Evolutionary conservation across 1,140 invertebrate genomes (phyloP), one percentile per base, ranked within the genome.

Genomic region (Sycophaga agraensis): DNA sequence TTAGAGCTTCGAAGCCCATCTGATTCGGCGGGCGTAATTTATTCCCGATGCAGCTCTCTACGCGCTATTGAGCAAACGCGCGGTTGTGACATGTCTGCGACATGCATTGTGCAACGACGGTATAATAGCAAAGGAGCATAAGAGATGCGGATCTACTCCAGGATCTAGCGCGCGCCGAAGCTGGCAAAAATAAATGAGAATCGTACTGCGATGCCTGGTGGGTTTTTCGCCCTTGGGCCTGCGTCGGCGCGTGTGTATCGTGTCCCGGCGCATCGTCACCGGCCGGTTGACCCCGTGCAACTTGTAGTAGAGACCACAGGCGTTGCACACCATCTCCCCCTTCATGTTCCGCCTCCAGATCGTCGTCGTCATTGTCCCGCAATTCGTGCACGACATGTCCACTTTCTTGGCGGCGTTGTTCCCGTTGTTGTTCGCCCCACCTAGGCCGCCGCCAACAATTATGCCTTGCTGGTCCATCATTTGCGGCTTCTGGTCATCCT

Each of bases 301-400:
- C 81, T 96, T 96, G 79, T 89, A 96, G 79, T 97, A 97, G 12
- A 97, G 84, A 1, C 94, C 94, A 76, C 94, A 97, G 21, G 94
- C 94, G 79, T 97, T 97, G 79, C 94, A 97, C 17, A 96, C 94
- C 85, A 94, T 94, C 81, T 96, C 93, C 31, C 90, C 94, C 69
- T 90, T 86, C 66, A 90, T 86, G 78, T 95, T 94, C 66, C 94
- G 84, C 70, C 94, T 84, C 94, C 94, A 96, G 55, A 97, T 92
- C 1, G 94, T 96, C 21, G 94, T 97, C 12, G 90, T 94, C 74
- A 89, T 87, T 0, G 94, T 96, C 45, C 90, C 90, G 77, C 91
- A 92, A 79, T 92, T 92, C 64, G 86, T 89, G 77, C 91, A 92
- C 14, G 87, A 84, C 70, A 91, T 84, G 71, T 91, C 89, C 31